A percentile compares a stretch with the other conserved stretches of the same genome.
Evolutionary conservation across 2,113 vertebrate genomes (phyloP).

Genomic region (Cyprinus carpio): DNA sequence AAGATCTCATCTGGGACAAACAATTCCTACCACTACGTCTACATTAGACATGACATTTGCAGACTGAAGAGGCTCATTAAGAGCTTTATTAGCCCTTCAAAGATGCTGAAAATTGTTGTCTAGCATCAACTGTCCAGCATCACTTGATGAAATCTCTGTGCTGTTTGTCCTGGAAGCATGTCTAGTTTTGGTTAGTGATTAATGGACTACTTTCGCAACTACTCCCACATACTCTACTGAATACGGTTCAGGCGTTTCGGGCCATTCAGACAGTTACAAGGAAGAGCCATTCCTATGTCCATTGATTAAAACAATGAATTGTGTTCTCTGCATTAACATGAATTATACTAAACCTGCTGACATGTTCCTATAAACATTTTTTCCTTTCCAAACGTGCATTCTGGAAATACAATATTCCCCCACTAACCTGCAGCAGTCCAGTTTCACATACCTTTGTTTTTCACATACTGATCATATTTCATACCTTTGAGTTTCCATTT

Average conservation of each 20-base stretch:
- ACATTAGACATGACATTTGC: slow-evolving; percentile 18
- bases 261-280: not conserved
- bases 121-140: not conserved
- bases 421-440: too few relatives aligned
- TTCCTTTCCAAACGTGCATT: too few relatives aligned
- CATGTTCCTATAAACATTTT: too few relatives aligned
- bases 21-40: slow-evolving; percentile 5
- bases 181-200: not conserved
- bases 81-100: slow-evolving; percentile 16
- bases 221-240: not conserved
- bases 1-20: slow-evolving; percentile 20
- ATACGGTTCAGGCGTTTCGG: not conserved
- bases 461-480: too few relatives aligned
- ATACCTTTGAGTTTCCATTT: too few relatives aligned
- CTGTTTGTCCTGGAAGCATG: not conserved
- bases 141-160: not conserved
- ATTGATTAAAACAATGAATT: too few relatives aligned
- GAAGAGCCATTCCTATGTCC: not conserved
- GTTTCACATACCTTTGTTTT: too few relatives aligned
- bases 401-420: too few relatives aligned
- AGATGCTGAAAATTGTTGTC: not conserved
- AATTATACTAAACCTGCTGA: too few relatives aligned
- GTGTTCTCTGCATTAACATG: too few relatives aligned
- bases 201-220: not conserved
- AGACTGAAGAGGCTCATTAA: slow-evolving; percentile 26